Conservation (phyloP, 2,888 invertebrate genomes). For the Plagodis pulveraria region DNA sequence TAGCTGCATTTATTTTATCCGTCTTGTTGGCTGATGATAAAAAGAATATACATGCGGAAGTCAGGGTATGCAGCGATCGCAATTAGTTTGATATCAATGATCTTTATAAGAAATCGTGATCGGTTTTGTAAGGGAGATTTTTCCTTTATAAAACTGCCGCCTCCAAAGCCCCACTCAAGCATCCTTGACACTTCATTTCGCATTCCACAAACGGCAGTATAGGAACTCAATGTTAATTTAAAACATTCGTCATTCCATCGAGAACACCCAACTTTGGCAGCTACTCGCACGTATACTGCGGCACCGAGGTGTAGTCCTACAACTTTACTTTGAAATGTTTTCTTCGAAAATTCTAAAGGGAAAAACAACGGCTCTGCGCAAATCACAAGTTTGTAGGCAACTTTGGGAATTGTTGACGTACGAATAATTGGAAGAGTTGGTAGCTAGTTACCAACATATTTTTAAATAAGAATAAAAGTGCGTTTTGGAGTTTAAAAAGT, state of each 20-base stretch:
- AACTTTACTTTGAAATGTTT: slow-evolving; percentile 5
- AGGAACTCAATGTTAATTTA: slow-evolving; percentile 26
- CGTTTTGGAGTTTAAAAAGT: no score
- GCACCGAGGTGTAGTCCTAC: background rate
- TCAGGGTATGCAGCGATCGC: no score
- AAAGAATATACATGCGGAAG: no score
- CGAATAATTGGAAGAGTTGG: no score
- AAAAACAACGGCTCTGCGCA: background rate
- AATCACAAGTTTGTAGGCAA: background rate
- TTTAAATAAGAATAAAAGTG: no score
- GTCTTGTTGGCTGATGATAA: no score
- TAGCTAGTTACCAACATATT: no score
- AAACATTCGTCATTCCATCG: slow-evolving; percentile 25
- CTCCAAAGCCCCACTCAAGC: slow-evolving; percentile 8
- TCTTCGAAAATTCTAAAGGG: background rate
- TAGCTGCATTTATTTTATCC: no score
- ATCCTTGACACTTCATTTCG: slow-evolving; percentile 13
- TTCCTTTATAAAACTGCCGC: background rate
- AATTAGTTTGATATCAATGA: no score
- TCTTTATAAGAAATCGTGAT: no score
- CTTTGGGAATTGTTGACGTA: background rate
- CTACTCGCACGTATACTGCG: no score
- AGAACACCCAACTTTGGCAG: background rate
- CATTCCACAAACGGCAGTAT: slow-evolving; percentile 24
- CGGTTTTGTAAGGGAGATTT: no score